Conservation (phyloP, 92 coral and sea anemone genomes). For the Zoanthus gigantus region DNA sequence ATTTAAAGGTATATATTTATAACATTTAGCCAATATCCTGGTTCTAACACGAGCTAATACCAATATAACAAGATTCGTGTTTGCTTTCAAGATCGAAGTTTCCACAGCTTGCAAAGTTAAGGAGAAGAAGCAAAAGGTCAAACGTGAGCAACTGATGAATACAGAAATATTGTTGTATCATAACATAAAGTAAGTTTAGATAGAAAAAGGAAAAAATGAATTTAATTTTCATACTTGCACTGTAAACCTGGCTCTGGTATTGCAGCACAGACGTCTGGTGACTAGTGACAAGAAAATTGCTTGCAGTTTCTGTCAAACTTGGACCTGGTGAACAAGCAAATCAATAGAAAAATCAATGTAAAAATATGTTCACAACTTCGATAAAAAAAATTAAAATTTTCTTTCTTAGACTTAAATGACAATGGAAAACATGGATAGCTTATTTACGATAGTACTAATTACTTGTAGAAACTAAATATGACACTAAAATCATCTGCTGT, state of each 20-base stretch:
- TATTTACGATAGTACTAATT: no score
- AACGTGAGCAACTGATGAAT: no score
- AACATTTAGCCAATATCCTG: neutral
- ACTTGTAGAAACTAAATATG: no score
- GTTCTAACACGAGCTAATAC: neutral
- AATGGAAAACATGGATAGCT: no score
- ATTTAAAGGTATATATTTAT: neutral
- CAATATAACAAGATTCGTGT: neutral
- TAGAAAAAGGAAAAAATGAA: neutral
- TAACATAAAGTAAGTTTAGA: neutral
- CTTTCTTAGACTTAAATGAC: no score
- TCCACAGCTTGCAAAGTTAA: neutral
- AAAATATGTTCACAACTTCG: no score
- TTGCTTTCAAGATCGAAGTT: neutral
- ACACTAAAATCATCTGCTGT: no score
- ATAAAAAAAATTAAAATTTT: no score
- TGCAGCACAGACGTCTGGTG: slow-evolving; percentile 16
- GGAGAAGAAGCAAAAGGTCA: no score
- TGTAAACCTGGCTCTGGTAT: neutral
- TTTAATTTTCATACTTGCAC: neutral
- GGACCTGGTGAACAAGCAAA: slow-evolving; percentile 48
- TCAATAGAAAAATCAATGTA: no score
- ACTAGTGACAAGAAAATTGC: slow-evolving; percentile 64
- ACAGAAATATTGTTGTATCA: no score
- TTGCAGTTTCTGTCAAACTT: slow-evolving; percentile 86